These are phyloP conservation scores for Euthynnus affinis DNA, from an alignment of 2,797 vertebrate genomes.

Conservation along the genomic window DNA sequence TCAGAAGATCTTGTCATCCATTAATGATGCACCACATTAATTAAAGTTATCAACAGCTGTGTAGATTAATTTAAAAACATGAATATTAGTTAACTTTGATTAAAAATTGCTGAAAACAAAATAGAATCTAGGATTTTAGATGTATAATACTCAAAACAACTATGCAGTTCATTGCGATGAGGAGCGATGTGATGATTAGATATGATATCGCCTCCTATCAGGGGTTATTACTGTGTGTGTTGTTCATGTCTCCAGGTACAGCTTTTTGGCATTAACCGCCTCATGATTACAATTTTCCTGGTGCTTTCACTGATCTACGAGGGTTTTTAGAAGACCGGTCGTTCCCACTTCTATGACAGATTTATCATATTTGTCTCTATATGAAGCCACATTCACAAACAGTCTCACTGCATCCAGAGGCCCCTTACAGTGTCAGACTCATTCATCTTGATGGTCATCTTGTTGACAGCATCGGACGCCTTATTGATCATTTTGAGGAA, in stretches of 20 bases:
- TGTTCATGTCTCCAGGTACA: not conserved
- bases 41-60: not conserved
- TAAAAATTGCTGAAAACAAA: no score
- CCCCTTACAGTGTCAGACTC: slow-evolving; percentile 94
- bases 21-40: not conserved
- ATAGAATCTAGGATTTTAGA: no score
- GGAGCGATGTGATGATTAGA: no score
- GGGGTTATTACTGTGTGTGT: not conserved
- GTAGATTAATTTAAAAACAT: no score
- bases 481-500: slow-evolving; percentile 98
- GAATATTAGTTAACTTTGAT: no score
- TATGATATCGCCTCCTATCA: no score
- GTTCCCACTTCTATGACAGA: not conserved
- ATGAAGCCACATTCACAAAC: not conserved
- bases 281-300: not conserved
- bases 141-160: no score
- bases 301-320: not conserved
- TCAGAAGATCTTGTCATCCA: not conserved
- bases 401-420: not conserved
- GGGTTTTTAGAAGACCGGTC: not conserved
- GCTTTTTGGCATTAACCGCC: not conserved
- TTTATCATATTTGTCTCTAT: not conserved
- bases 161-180: no score
- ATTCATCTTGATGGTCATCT: slow-evolving; percentile 99
- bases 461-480: slow-evolving; percentile 96